Evolutionary conservation across 2,797 vertebrate species (phyloP), one percentile per base, ranked within the genome.

Genomic region (Gallinago nigripennis): DNA sequence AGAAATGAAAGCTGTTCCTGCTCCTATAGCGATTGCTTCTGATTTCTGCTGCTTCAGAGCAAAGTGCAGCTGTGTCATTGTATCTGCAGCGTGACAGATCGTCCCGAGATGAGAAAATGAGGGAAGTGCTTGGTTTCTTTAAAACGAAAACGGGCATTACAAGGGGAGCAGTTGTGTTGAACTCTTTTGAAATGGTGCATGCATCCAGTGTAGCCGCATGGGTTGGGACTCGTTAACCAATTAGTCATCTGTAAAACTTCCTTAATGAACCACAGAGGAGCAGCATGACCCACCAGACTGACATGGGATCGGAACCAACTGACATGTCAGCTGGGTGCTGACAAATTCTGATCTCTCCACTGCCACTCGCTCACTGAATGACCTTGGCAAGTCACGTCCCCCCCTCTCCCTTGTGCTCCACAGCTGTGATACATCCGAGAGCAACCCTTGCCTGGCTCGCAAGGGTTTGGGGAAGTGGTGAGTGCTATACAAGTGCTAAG

Each of bases 11-110:
- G 96, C 95, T 87, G 76, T 80, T 97, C 71, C 94, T 19, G 43
- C n/a, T 93, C 60, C 89, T 91, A 4, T 79, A 88, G 92, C 3
- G 0, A 48, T 93, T 93, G 83, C 95, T 95, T 97, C 96, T 97
- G 96, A 97, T 96, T 96, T 96, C 93, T 70, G 65, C 68, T 83
- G 58, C 92, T 97, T 96, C 87, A 93, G 95, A 97, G 91, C 91
- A 94, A 82, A 94, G 92, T 97, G 92, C 93, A 94, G 91, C 92
- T 95, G 75, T 79, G 77, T 92, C 90, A 70, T 96, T 85, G 86
- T 91, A 41, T 92, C 86, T 94, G 91, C 51, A 28, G 80, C 11
- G 56, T 94, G 96, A 94, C 83, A 94, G 58, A 91, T 86, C 86
- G 58, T 46, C 91, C 86, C 25, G 65, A 82, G 93, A 77, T 51